These are phyloP conservation scores for Eristalis intricaria DNA, from an alignment of 2,888 invertebrate species.

Conservation along the genomic window DNA sequence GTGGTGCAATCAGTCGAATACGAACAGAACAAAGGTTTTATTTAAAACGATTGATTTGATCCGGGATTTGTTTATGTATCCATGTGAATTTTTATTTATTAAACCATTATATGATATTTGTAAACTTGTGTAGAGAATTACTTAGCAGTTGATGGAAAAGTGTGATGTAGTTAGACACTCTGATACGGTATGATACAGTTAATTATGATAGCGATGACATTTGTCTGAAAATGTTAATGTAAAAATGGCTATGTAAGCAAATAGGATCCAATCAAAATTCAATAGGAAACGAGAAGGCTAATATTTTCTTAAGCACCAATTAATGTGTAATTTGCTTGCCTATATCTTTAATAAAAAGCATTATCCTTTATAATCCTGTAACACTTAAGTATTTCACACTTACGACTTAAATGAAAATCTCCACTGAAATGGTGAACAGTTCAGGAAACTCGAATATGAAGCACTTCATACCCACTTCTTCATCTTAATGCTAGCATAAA, in stretches of 20 bases:
- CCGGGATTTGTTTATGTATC: too few relatives aligned
- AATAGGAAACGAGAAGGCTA: not conserved
- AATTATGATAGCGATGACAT: too few relatives aligned
- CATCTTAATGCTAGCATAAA: constrained; percentile 36
- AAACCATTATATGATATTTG: too few relatives aligned
- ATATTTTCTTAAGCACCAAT: constrained; percentile 17
- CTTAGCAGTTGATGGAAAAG: too few relatives aligned
- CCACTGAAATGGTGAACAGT: constrained; percentile 35
- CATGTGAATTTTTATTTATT: too few relatives aligned
- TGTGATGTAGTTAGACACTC: too few relatives aligned
- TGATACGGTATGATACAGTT: too few relatives aligned
- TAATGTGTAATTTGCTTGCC: constrained; percentile 34
- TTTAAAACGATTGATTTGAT: too few relatives aligned
- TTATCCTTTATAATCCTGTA: constrained; percentile 35
- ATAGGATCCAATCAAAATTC: constrained; percentile 4
- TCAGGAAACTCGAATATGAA: constrained; percentile 42
- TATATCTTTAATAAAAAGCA: constrained; percentile 45
- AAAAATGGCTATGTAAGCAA: not conserved
- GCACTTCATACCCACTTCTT: constrained; percentile 30
- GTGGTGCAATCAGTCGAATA: too few relatives aligned
- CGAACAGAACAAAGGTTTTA: too few relatives aligned
- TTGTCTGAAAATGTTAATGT: not conserved
- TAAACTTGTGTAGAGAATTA: too few relatives aligned
- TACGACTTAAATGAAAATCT: constrained; percentile 20
- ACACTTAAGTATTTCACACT: constrained; percentile 31